Base-by-base conservation (phyloP, 2,888 invertebrate species). In the Calephelis perditalis region DNA sequence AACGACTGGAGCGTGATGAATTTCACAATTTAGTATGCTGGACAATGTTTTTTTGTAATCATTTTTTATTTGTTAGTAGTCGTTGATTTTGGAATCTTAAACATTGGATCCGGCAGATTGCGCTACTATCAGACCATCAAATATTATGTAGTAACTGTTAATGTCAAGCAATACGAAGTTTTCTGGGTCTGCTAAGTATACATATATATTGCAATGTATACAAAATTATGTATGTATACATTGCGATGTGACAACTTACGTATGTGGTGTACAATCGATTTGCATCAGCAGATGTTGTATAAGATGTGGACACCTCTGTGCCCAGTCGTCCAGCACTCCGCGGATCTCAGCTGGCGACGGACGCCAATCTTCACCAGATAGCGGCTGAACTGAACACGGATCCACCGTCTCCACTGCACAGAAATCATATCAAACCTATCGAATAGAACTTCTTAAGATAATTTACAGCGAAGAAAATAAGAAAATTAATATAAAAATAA, bases 241-340 rank as follows among this genome's bases (percentile, higher is more conserved):
- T 15, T 15, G 15, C 15, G 15, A 15, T 15, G 15, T 15, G 15
- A 15, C 15, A 54, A 36, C 83, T 78, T 61, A 90, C 90, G 66
- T 68, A 52, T 82, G 75, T n/a, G 86, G 85, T 7, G 82, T 82
- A 63, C 76, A 90, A 62, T 87, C 81, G 36, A 89, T 62, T 35
- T 67, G 68, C 57, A 81, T 70, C 62, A 91, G 62, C 59, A 91
- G 67, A 44, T 73, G 72, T 54, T 74, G 78, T 65, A 89, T 62
- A 44, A 86, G 66, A 2, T 67, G 71, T 11, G 76, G 73, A 57
- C 86, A 82, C 6, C 79, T 76, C 1, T 67, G 70, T 57, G 74
- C 70, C 85, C 87, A 90, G 70, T 83, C 78, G 11, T 77, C 71
- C 60, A 89, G 65, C 44, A 86, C 71, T 0, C 71, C 70, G 2